Evolutionary conservation across 2,797 vertebrate genomes (phyloP).

Genomic region (Prionace glauca): DNA sequence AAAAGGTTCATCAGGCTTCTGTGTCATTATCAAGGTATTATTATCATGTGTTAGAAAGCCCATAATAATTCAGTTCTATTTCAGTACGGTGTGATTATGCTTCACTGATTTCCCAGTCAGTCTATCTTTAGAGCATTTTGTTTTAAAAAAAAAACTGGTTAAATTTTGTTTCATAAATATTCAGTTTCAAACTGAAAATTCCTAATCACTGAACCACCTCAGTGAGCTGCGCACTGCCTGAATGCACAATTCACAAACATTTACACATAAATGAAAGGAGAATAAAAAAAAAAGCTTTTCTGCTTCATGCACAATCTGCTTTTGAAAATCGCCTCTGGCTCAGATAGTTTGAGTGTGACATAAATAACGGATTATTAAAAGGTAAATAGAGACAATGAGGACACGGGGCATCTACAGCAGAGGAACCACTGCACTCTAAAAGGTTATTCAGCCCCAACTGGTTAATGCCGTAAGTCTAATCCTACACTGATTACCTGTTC

Average conservation of each 20-base stretch:
- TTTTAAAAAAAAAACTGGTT: neutral
- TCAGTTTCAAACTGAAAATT: conserved; percentile 13
- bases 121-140: conserved; percentile 8
- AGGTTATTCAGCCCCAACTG: neutral
- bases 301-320: neutral
- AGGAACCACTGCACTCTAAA: neutral
- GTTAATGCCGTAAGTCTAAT: neutral
- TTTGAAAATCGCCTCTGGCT: neutral
- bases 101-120: neutral
- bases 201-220: conserved; percentile 13
- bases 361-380: neutral
- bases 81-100: neutral
- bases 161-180: conserved; percentile 34
- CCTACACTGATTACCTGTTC: neutral
- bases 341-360: neutral
- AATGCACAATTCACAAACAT: conserved; percentile 13
- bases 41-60: neutral
- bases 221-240: neutral
- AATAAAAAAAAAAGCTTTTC: neutral
- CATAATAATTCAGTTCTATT: conserved; percentile 11
- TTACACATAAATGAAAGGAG: neutral
- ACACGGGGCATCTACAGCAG: neutral
- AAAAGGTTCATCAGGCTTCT: neutral
- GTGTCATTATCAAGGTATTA: neutral
- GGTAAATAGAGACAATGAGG: neutral